Percentiles rank a stretch among this genome's conserved stretches.
phyloP scores from a whole-genome alignment of 2,113 vertebrate species.

The Gavialis gangeticus region DNA sequence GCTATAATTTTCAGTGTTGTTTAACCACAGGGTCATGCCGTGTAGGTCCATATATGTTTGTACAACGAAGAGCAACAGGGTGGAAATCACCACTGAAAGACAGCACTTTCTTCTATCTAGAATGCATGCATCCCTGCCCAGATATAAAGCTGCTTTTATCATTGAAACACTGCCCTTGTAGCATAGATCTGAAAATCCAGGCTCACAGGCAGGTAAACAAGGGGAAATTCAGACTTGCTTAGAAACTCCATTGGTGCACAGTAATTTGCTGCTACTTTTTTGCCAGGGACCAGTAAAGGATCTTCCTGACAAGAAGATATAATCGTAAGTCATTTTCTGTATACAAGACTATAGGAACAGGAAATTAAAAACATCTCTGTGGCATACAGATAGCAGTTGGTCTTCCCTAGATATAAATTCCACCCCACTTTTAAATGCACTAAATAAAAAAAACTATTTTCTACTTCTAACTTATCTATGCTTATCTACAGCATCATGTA shows the following conservation, averaged over 20 bases:
- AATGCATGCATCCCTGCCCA: background rate
- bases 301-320: background rate
- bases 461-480: conserved; percentile 34
- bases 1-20: background rate
- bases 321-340: background rate
- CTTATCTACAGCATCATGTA: conserved; percentile 1
- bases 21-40: background rate
- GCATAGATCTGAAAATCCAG: background rate
- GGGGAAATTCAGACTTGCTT: background rate
- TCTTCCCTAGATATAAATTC: conserved; percentile 8
- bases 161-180: background rate
- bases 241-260: background rate
- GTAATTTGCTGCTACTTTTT: conserved; percentile 31
- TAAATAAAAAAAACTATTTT: conserved; percentile 55
- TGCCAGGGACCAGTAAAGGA: background rate
- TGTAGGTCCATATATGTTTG: rapidly evolving
- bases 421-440: conserved; percentile 34
- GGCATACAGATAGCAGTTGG: conserved; percentile 39
- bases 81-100: background rate
- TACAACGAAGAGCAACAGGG: background rate
- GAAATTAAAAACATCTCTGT: conserved; percentile 24
- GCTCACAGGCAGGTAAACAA: background rate
- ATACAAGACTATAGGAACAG: background rate
- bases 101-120: background rate
- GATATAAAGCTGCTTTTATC: conserved; percentile 14